Percentiles rank a stretch among this genome's conserved stretches.
Evolutionary conservation across 2,797 vertebrate species (phyloP).

Genomic region (Chaetophractus vellerosus): DNA sequence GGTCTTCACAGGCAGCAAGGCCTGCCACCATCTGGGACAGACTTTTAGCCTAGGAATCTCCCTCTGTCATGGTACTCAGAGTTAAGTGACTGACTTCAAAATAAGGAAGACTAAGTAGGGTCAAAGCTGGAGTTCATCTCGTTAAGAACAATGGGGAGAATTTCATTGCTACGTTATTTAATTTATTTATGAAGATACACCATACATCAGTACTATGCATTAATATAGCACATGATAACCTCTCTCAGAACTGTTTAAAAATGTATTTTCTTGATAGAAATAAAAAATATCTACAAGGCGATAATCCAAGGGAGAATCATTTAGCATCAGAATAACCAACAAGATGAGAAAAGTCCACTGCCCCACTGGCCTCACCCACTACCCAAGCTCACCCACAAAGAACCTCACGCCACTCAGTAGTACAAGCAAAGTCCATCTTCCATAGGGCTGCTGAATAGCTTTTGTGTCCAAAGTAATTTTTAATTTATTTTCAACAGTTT

Average conservation of each 20-base stretch:
- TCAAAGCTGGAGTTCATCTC: neutral
- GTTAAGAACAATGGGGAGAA: neutral
- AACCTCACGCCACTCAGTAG: neutral
- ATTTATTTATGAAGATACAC: neutral
- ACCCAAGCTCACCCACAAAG: neutral
- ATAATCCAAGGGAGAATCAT: constrained; percentile 2
- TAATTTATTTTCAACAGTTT: neutral
- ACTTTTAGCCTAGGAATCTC: neutral
- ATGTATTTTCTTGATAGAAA: neutral
- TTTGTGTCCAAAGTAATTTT: neutral
- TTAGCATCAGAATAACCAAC: neutral
- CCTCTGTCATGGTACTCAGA: neutral
- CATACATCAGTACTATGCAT: neutral
- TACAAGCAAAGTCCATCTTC: neutral
- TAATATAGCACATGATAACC: neutral
- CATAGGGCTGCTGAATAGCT: neutral
- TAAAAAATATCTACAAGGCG: neutral
- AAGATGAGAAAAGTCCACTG: neutral
- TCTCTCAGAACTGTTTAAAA: constrained; percentile 29
- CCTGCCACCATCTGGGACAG: neutral
- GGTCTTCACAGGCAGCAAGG: neutral
- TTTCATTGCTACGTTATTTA: neutral
- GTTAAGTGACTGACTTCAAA: neutral
- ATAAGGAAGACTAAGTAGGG: neutral
- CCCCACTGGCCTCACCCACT: neutral